Base-by-base conservation (phyloP, 1,140 invertebrate species). In the Radopholus similis region DNA sequence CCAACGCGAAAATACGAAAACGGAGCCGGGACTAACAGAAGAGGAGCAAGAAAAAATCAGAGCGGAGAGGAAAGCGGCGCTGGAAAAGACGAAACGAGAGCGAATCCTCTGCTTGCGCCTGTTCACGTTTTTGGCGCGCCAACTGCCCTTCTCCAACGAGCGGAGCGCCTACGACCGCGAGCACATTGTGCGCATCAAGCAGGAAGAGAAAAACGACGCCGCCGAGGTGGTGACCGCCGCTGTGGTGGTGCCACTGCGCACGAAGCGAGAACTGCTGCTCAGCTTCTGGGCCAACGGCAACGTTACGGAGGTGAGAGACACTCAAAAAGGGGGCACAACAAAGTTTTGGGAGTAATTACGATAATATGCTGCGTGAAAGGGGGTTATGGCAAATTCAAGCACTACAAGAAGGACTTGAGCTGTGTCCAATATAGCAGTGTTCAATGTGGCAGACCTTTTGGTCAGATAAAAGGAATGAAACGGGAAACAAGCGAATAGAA, bases 141-240 rank as follows among this genome's bases (percentile, higher is more conserved):
- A 62, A 32, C 32, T 62, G 35, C 59, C 59, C 23, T 62, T 62
- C 34, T 62, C 59, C 11, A 49, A 35, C 18, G 59, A 62, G 11
- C 40, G 32, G 5, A 13, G 2, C 1, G 30, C 9, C 8, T 11
- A 6, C 6, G 8, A 5, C 5, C 15, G 18, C 15, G 51, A 32
- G 30, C 30, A 54, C n/a, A 54, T 32, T 21, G 18, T 54, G 15
- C 30, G 35, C 30, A 23, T 54, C 5, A 2, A n/a, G n/a, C n/a
- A n/a, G n/a, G n/a, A n/a, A 1, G 30, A 4, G n/a, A 28, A 4
- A 26, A 51, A 51, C 15, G 23, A 28, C 5, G 47, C 8, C 2
- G 18, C 30, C 23, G 30, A 13, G 30, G 21, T 26, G 23, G 23
- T 21, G 8, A 51, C 5, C 8, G 57, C 9, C 2, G n/a, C 18